Evolutionary conservation across 2,888 invertebrate species (phyloP), one percentile per base, ranked within the genome.

Genomic region (Calameuta idolon): DNA sequence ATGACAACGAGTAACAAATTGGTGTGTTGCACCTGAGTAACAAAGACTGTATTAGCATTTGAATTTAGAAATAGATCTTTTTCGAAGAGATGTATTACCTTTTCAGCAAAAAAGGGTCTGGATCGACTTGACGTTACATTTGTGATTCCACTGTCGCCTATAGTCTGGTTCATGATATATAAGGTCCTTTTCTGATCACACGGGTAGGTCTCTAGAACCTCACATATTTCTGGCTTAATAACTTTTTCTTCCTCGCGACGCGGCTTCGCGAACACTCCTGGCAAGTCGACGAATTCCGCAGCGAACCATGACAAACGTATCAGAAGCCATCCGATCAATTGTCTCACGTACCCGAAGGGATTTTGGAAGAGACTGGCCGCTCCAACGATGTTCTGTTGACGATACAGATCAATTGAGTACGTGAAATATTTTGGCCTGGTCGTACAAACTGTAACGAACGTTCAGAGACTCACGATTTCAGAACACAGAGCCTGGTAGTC

Each of bases 401-500:
- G 55, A 55, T 55, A 23, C 3, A 23, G 23, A 23, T 55, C 40
- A 40, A 0, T 23, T 55, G 2, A 5, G 15, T 40, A 55, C 9
- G 15, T 23, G 23, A 2, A 55, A 23, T 9, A 23, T 23, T 23
- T 23, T 55, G 23, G 9, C 55, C 55, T 55, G 55, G 55, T 55
- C 5, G 23, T 55, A 55, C 23, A 23, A 55, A 23, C 55, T 23
- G 23, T 9, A 5, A 55, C 55, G 23, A 23, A 55, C 1, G 9
- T 55, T 23, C 9, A 2, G 9, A 0, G 1, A 85, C 91, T 89
- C 34, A 91, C 90, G 3, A 91, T 90, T 76, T 93, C 92, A 77
- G 93, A 92, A 87, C 98, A 98, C 55, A 96, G 92, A 1, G 95
- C 97, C 91, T 98, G 98, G 88, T 96, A 97, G 90, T 98, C 97